Evolutionary conservation across 2,113 vertebrate species (phyloP).

Genomic region (Polyodon spathula): DNA sequence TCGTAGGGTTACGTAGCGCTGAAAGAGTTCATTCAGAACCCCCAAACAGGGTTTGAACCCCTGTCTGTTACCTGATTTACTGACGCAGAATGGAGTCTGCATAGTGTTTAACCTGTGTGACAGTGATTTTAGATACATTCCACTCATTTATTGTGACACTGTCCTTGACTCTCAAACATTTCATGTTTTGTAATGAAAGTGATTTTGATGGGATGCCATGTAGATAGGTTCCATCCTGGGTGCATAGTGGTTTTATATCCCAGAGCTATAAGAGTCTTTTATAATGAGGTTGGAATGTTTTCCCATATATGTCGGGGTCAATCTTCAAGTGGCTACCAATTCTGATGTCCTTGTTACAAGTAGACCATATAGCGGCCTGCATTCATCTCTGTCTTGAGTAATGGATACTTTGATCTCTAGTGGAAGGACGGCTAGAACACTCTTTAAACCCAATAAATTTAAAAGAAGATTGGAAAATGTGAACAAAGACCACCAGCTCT

Average conservation of each 20-base stretch:
- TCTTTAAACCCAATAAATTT: constrained; percentile 76
- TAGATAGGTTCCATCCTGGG: constrained; percentile 56
- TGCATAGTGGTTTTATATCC: constrained; percentile 64
- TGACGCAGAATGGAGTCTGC: constrained; percentile 66
- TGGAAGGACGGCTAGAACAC: constrained; percentile 70
- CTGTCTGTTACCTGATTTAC: constrained; percentile 63
- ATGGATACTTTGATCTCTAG: constrained; percentile 73
- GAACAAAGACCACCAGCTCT: constrained; percentile 51
- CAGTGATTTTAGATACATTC: constrained; percentile 70
- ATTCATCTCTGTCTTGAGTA: constrained; percentile 71
- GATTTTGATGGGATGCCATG: constrained; percentile 69
- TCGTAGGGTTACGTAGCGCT: too few species aligned
- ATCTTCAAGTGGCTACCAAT: constrained; percentile 59
- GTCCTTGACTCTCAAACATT: constrained; percentile 69
- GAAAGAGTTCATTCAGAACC: too few species aligned
- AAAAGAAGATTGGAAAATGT: constrained; percentile 68
- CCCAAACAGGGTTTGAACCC: constrained; percentile 43
- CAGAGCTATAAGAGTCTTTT: constrained; percentile 63
- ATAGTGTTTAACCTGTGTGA: constrained; percentile 66
- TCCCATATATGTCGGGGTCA: constrained; percentile 61
- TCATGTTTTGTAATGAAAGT: constrained; percentile 78
- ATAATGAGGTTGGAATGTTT: constrained; percentile 67
- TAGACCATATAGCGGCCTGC: constrained; percentile 50
- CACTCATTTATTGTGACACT: constrained; percentile 68
- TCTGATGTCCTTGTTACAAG: constrained; percentile 69